These are phyloP conservation scores for Lagothrix lagotricha DNA, from an alignment of 2,797 vertebrate genomes.

Conservation along the genomic window DNA sequence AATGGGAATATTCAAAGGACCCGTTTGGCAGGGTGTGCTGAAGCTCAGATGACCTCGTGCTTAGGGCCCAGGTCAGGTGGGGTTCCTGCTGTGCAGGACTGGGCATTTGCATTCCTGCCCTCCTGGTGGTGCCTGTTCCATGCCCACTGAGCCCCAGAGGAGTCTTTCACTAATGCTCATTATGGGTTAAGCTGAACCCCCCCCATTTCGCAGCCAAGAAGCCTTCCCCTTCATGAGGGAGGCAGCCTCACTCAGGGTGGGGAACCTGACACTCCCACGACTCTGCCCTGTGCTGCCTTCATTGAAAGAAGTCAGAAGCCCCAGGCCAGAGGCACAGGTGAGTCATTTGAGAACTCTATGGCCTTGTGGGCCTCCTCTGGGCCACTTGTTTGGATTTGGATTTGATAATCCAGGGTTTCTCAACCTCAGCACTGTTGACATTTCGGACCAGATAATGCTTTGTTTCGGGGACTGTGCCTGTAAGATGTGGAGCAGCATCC, in stretches of 20 bases:
- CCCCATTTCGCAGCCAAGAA: not conserved
- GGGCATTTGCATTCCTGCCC: too few relatives aligned
- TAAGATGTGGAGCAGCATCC: not conserved
- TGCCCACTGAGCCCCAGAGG: not conserved
- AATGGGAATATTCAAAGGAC: not conserved
- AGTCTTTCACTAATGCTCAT: not conserved
- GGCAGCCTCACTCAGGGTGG: not conserved
- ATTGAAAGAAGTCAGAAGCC: not conserved
- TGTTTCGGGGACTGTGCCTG: not conserved
- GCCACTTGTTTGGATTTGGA: not conserved
- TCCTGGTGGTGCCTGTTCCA: not conserved
- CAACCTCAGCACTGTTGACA: not conserved
- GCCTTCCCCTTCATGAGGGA: too few relatives aligned
- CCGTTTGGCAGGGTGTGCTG: not conserved
- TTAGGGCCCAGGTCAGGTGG: not conserved
- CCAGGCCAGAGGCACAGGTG: not conserved
- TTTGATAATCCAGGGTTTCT: not conserved
- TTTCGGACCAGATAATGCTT: not conserved
- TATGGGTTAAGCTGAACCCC: not conserved
- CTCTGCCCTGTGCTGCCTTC: not conserved
- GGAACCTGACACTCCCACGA: not conserved
- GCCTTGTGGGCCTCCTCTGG: constrained; percentile 23
- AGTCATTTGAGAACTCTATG: not conserved
- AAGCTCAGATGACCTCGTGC: not conserved
- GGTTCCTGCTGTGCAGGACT: not conserved